A percentile compares a stretch with the other conserved stretches of the same genome.
Evolutionary conservation across 2,888 invertebrate genomes (phyloP).

Genomic region (Flexamia atlantica): DNA sequence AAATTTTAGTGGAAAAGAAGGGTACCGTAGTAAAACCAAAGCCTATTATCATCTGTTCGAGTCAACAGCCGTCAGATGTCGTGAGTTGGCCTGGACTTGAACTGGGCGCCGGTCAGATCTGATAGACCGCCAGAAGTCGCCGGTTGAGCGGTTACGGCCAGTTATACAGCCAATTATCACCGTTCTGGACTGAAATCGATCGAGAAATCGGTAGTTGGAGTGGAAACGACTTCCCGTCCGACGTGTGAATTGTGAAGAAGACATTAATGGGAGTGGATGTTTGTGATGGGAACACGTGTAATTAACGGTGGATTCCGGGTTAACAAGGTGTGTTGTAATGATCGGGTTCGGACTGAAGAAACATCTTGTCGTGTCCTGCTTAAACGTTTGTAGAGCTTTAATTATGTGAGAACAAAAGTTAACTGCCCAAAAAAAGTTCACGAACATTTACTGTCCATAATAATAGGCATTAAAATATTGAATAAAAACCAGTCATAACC

Average conservation of each 20-base stretch:
- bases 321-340: neutral
- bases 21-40: no score
- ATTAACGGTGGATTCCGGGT: neutral
- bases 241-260: conserved; percentile 24
- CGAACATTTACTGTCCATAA: no score
- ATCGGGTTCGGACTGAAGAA: neutral
- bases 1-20: no score
- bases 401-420: no score
- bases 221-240: conserved; percentile 21
- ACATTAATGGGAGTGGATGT: conserved; percentile 4
- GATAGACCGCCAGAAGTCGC: conserved; percentile 9
- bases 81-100: neutral
- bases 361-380: neutral
- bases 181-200: conserved; percentile 25
- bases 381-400: no score
- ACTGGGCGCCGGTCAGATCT: neutral
- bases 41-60: conserved; percentile 2
- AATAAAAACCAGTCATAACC: no score
- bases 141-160: neutral
- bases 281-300: conserved; percentile 6
- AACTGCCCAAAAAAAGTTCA: no score
- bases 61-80: conserved; percentile 32
- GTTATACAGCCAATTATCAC: conserved; percentile 34
- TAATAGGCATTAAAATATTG: no score
- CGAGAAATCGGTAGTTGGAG: conserved; percentile 22